Base-by-base conservation (phyloP, 2,888 invertebrate species). In the Melolontha melolontha region DNA sequence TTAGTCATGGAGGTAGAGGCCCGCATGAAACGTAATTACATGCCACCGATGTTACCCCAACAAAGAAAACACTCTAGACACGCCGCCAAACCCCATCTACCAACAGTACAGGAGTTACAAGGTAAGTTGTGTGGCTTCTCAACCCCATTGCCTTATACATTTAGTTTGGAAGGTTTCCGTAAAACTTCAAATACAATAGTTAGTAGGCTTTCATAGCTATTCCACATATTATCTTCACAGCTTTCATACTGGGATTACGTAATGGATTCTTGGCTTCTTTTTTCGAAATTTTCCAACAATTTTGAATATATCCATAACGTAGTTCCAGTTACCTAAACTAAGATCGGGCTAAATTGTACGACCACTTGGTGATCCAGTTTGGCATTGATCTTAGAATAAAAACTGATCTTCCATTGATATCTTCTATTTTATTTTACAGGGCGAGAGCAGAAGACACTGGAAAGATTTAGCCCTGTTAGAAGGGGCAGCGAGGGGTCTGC, bases 401-500 rank as follows among this genome's bases (percentile, higher is more conserved):
- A 4, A 22, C 22, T 4, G 4, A 22, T 22, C 22, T 22, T 22
- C 22, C 1, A 2, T 22, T 1, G 22, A 22, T 22, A 22, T 22
- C 22, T 22, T 22, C 22, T 2, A 22, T 22, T 50, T 49, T 62
- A 49, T 73, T 71, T 72, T 73, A 69, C 72, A 89, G 89, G 88
- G 5, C 85, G 89, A 1, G 89, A 89, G 70, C 88, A 87, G 77
- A 84, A 84, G 73, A 79, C 81, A 1, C 83, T 89, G 49, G 95
- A 95, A 80, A 84, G 96, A 16, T 97, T 94, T 81, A 96, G 96
- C 71, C 97, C 96, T 0, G 96, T 96, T 11, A 88, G 97, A 1
- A 87, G 97, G 72, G 95, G 96, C 7, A 93, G 93, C 70, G 97
- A 97, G 81, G 92, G 93, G 51, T 90, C 82, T 0, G 79, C 80